phyloP scores from a whole-genome alignment of 2,797 vertebrate genomes.

The Epinephelus awoara region DNA sequence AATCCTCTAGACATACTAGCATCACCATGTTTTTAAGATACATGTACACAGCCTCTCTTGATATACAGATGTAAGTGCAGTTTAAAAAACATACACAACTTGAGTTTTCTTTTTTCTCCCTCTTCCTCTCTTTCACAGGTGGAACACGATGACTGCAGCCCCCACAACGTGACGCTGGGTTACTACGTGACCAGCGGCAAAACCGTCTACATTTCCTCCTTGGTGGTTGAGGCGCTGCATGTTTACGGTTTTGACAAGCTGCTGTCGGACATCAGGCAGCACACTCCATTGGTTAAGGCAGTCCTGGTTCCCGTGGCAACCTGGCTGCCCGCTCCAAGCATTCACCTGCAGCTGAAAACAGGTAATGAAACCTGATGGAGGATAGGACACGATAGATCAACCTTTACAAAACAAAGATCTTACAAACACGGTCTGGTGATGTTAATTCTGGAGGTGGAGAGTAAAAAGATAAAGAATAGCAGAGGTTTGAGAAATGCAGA shows the following conservation, averaged over 20 bases:
- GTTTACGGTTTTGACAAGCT: slow-evolving; percentile 91
- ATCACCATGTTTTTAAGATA: slow-evolving; percentile 6
- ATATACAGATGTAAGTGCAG: neutral
- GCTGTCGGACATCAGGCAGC: slow-evolving; percentile 90
- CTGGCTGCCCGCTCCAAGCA: slow-evolving; percentile 87
- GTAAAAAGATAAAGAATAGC: neutral
- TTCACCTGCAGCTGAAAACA: slow-evolving; percentile 94
- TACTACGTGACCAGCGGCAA: slow-evolving; percentile 91
- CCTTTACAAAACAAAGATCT: neutral
- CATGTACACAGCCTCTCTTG: neutral
- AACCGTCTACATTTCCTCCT: slow-evolving; percentile 88
- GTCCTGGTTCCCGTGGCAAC: slow-evolving; percentile 90
- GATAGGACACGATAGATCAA: neutral
- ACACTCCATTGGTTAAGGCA: slow-evolving; percentile 88
- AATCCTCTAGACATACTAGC: neutral
- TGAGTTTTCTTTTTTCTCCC: neutral
- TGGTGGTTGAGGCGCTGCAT: slow-evolving; percentile 88
- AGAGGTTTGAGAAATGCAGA: slow-evolving; percentile 16
- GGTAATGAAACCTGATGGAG: slow-evolving; percentile 81
- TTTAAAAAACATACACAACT: neutral
- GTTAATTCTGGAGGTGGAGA: neutral
- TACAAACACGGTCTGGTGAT: neutral
- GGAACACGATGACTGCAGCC: slow-evolving; percentile 83
- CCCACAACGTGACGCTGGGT: slow-evolving; percentile 91
- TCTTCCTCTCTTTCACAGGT: slow-evolving; percentile 70